phyloP scores from a whole-genome alignment of 2,797 vertebrate species.

The Allobates femoralis region DNA sequence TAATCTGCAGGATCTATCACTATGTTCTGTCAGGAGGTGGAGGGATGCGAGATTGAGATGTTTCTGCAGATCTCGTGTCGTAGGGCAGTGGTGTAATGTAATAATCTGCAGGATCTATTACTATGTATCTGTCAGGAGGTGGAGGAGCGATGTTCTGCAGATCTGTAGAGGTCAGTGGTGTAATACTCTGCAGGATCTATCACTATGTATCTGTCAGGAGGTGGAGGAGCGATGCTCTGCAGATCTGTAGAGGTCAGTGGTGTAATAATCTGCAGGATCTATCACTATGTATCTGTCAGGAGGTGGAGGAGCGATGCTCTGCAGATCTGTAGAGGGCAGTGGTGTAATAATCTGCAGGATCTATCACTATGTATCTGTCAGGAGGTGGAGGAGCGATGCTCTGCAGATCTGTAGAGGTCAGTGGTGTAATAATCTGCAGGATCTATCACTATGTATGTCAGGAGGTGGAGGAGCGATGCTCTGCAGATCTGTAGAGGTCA shows the following conservation, averaged over 20 bases:
- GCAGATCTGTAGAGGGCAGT: not conserved
- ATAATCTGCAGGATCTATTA: not conserved
- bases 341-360: not conserved
- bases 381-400: not conserved
- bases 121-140: not conserved
- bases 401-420: conserved; percentile 7
- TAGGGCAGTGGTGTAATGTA: not conserved
- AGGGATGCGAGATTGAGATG: too few species aligned
- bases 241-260: too few species aligned
- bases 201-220: too few species aligned
- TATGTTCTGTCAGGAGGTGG: not conserved
- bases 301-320: not conserved
- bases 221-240: too few species aligned
- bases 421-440: not conserved
- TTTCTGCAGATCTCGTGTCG: too few species aligned
- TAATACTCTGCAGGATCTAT: not conserved
- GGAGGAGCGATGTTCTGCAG: not conserved
- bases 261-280: too few species aligned
- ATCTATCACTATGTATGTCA: too few species aligned
- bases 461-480: not conserved
- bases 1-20: too few species aligned
- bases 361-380: not conserved
- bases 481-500: not conserved
- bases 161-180: not conserved
- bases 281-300: too few species aligned